Percentiles rank a stretch among this genome's conserved stretches.
Evolutionary conservation across 92 coral and sea anemone species (phyloP).

Genomic region (Chrysogorgia sp.): DNA sequence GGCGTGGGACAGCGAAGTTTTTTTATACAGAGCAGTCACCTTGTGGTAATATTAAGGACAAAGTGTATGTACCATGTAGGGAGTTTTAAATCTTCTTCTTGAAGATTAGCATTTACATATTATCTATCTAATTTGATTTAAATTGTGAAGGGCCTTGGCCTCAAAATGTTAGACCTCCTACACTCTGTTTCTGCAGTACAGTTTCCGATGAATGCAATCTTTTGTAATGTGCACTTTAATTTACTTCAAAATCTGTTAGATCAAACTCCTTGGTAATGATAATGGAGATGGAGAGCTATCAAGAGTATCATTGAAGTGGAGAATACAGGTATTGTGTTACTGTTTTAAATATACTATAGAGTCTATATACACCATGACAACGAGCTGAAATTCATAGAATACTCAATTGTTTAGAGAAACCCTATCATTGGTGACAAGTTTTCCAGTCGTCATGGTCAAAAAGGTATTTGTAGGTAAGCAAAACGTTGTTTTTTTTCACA

Average conservation of each 20-base stretch:
- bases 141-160: not conserved
- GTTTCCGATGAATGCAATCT: too few species aligned
- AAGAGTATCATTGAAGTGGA: slow-evolving; percentile 72
- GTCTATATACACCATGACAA: not conserved
- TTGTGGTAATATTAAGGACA: too few species aligned
- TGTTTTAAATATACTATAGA: not conserved
- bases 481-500: not conserved
- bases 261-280: slow-evolving; percentile 84
- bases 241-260: slow-evolving; percentile 53
- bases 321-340: slow-evolving; percentile 76
- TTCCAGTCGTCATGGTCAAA: slow-evolving; percentile 98
- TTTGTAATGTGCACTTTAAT: not conserved
- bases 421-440: slow-evolving; percentile 99
- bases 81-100: too few species aligned
- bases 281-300: slow-evolving; percentile 72
- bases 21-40: too few species aligned
- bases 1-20: too few species aligned
- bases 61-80: too few species aligned
- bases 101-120: too few species aligned
- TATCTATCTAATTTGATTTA: too few species aligned
- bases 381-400: not conserved
- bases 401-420: slow-evolving; percentile 67
- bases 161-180: not conserved
- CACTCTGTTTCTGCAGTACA: too few species aligned
- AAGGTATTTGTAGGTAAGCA: slow-evolving; percentile 92